Percentiles rank a stretch among this genome's conserved stretches.
phyloP scores from a whole-genome alignment of 1,140 invertebrate genomes.

The Hypsibius dujardini region DNA sequence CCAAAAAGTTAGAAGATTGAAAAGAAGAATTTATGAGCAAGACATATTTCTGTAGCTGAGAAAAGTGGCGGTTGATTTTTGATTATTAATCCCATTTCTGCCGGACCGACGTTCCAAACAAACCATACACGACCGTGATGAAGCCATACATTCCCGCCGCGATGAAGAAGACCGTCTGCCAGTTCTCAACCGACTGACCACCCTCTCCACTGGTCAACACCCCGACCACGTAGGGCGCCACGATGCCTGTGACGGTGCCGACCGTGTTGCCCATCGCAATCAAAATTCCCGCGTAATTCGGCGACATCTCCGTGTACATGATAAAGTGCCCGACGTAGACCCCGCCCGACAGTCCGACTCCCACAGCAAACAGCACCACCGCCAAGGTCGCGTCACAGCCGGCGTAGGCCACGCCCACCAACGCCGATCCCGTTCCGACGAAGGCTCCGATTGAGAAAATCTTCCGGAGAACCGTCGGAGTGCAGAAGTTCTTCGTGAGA shows the following conservation, averaged over 20 bases:
- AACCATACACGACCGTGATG: slow-evolving; percentile 16
- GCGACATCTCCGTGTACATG: slow-evolving; percentile 18
- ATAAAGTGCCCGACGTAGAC: slow-evolving; percentile 20
- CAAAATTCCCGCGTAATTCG: slow-evolving; percentile 18
- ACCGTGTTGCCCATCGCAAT: slow-evolving; percentile 20
- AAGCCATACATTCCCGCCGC: slow-evolving; percentile 18
- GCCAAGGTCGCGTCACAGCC: slow-evolving; percentile 18
- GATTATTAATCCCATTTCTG: not conserved
- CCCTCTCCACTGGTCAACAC: slow-evolving; percentile 18
- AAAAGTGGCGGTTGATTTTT: no score
- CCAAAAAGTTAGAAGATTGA: no score
- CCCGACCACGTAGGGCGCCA: slow-evolving; percentile 21
- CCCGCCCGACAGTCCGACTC: slow-evolving; percentile 19
- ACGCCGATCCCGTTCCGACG: not conserved
- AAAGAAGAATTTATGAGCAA: no score
- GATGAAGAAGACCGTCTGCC: slow-evolving; percentile 18
- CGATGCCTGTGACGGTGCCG: slow-evolving; percentile 18
- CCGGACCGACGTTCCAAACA: not conserved
- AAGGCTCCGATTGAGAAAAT: not conserved
- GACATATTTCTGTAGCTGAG: no score
- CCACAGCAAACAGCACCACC: slow-evolving; percentile 15
- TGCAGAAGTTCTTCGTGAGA: not conserved
- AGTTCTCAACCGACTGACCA: slow-evolving; percentile 18
- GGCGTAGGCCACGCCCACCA: slow-evolving; percentile 16
- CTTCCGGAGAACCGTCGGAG: not conserved